These are phyloP conservation scores for Zoanthus sociatus DNA, from an alignment of 92 coral and sea anemone genomes.

Conservation along the genomic window DNA sequence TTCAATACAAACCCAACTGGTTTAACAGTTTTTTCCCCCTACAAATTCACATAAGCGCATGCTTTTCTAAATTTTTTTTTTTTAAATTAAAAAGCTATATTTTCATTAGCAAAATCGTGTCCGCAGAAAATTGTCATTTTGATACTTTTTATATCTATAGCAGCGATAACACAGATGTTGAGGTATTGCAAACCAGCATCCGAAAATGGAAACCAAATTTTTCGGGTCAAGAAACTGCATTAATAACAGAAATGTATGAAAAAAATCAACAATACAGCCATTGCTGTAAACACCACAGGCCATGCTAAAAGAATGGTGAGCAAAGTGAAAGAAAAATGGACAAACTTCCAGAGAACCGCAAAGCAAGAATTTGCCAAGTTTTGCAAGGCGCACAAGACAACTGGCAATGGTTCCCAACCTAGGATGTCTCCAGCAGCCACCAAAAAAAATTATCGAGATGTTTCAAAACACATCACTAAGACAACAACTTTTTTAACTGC, in stretches of 20 bases:
- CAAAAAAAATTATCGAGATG: constrained; percentile 30
- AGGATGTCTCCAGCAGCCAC: constrained; percentile 3
- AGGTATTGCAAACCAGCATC: neutral
- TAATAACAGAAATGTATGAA: neutral
- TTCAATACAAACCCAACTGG: too few species aligned
- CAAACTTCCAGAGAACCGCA: constrained; percentile 34
- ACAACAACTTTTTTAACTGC: constrained; percentile 12
- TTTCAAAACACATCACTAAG: constrained; percentile 27
- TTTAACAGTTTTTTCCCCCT: too few species aligned
- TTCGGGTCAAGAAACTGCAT: constrained; percentile 9
- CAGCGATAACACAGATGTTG: neutral
- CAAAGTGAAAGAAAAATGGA: constrained; percentile 52
- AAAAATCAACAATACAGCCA: constrained; percentile 30
- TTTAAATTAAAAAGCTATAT: too few species aligned
- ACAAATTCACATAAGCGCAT: too few species aligned
- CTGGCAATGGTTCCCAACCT: constrained; percentile 35
- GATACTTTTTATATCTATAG: neutral
- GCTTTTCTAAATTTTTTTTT: too few species aligned
- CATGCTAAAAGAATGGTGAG: neutral
- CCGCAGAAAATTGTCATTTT: neutral
- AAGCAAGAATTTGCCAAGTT: neutral
- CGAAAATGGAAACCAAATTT: constrained; percentile 45
- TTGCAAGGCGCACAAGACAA: neutral
- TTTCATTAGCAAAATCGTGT: neutral
- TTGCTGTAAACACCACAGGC: constrained; percentile 20